Evolutionary conservation across 2,113 vertebrate genomes (phyloP).

Genomic region (Motacilla tschutschensis): DNA sequence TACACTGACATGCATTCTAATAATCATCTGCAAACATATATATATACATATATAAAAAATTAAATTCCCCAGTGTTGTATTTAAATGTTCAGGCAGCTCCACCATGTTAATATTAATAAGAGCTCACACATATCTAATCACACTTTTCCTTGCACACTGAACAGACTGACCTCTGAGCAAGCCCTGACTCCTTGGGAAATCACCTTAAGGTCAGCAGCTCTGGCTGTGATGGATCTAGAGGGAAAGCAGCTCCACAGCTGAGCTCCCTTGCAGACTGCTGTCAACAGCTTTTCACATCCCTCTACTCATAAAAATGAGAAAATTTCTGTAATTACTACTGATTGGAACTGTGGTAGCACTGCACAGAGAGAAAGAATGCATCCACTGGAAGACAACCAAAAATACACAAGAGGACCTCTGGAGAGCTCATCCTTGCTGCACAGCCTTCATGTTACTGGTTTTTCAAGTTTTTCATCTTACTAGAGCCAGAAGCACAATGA

Average conservation of each 20-base stretch:
- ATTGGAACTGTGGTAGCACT: constrained; percentile 4
- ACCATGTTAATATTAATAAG: neutral
- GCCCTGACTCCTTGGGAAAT: neutral
- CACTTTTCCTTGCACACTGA: neutral
- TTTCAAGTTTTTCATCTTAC: constrained; percentile 32
- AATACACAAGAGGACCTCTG: neutral
- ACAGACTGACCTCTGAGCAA: neutral
- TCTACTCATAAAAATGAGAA: constrained; percentile 21
- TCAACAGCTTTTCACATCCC: constrained; percentile 21
- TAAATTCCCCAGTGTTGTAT: neutral
- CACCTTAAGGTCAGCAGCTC: constrained; percentile 11
- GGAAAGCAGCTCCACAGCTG: neutral
- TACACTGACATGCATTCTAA: neutral
- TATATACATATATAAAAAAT: accelerated
- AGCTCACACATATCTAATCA: neutral
- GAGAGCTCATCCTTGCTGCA: neutral
- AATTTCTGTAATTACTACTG: constrained; percentile 32
- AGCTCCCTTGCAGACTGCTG: neutral
- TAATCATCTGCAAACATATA: neutral
- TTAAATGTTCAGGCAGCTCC: neutral
- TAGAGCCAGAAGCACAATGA: constrained; percentile 30
- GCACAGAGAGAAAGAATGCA: neutral
- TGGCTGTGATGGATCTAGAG: neutral
- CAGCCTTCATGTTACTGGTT: neutral
- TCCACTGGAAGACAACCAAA: constrained; percentile 30